These are phyloP conservation scores for Tachina lurida DNA, from an alignment of 2,888 invertebrate species.

Conservation along the genomic window DNA sequence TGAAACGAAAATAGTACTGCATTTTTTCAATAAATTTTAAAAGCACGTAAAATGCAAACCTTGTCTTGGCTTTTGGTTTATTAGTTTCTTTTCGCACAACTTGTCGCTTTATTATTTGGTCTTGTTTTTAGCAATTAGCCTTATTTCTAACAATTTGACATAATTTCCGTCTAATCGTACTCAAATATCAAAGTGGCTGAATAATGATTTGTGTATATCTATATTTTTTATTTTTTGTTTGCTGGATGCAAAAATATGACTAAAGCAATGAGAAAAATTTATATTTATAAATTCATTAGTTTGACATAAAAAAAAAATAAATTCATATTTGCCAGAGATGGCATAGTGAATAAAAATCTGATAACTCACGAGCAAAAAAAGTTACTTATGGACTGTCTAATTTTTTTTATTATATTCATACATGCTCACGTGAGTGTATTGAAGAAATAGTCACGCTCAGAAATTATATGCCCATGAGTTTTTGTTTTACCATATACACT, in stretches of 20 bases:
- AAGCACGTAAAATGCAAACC: neutral
- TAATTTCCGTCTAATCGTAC: constrained; percentile 58
- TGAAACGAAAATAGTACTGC: too few species aligned
- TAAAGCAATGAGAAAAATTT: constrained; percentile 44
- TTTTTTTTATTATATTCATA: too few species aligned
- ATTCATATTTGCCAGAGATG: too few species aligned
- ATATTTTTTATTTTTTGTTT: neutral
- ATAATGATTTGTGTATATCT: constrained; percentile 9
- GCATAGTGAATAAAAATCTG: too few species aligned
- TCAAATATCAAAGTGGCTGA: constrained; percentile 53
- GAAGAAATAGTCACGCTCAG: too few species aligned
- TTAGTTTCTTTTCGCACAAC: neutral
- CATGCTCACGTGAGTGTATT: too few species aligned
- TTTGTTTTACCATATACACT: too few species aligned
- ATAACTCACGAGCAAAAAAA: too few species aligned
- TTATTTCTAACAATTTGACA: constrained; percentile 46
- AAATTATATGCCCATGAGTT: too few species aligned
- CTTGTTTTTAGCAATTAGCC: constrained; percentile 12
- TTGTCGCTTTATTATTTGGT: neutral
- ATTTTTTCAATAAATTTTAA: too few species aligned
- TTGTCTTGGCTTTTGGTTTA: neutral
- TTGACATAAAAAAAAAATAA: neutral
- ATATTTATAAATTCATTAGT: constrained; percentile 43
- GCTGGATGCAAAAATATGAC: constrained; percentile 28
- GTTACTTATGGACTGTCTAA: too few species aligned